Evolutionary conservation across 2,888 invertebrate genomes (phyloP).

Genomic region (Adelognathus sp.): DNA sequence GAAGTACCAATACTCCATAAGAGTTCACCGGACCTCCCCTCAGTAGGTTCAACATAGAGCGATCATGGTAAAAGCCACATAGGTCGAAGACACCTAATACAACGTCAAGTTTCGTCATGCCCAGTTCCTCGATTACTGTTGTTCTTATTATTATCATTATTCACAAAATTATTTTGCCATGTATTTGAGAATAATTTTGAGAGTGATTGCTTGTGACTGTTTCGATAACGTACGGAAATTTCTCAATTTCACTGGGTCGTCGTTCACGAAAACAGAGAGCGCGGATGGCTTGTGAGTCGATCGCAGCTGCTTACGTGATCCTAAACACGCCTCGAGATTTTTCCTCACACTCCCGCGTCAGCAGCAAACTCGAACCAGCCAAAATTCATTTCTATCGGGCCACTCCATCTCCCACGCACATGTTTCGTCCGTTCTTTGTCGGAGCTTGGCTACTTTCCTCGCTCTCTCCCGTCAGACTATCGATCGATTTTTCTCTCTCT

Average conservation of each 20-base stretch:
- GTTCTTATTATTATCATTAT: too few relatives aligned
- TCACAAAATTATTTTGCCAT: too few relatives aligned
- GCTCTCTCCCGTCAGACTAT: background rate
- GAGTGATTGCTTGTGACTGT: too few relatives aligned
- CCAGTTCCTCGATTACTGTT: too few relatives aligned
- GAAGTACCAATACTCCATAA: too few relatives aligned
- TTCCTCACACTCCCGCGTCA: background rate
- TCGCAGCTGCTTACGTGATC: conserved; percentile 41
- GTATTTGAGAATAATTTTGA: too few relatives aligned
- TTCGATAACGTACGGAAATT: too few relatives aligned
- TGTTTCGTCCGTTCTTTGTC: background rate
- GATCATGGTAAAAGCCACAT: too few relatives aligned
- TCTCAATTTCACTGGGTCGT: background rate
- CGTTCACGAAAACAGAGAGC: background rate
- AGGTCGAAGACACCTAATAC: too few relatives aligned
- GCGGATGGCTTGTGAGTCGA: conserved; percentile 2
- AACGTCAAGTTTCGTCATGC: too few relatives aligned
- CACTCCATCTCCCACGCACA: conserved; percentile 11
- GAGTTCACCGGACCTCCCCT: too few relatives aligned
- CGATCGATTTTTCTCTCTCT: background rate
- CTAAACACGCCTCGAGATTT: conserved; percentile 20
- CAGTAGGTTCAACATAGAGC: too few relatives aligned
- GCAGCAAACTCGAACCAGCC: background rate
- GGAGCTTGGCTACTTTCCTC: background rate
- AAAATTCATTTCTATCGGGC: conserved; percentile 10